Conservation (phyloP, 2,797 vertebrate genomes). For the Presbytis comata region DNA sequence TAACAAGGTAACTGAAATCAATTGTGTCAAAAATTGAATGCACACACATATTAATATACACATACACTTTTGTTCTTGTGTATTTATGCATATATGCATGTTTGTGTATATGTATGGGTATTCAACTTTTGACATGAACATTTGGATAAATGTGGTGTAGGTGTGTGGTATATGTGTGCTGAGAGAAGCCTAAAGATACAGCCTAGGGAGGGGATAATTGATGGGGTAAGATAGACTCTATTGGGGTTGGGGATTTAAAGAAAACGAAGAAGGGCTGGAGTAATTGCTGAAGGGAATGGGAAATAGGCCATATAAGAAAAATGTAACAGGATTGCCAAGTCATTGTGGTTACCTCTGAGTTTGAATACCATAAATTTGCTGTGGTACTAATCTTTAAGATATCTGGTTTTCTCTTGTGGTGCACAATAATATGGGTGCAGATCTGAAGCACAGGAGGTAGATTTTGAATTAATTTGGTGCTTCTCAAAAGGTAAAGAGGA, state of each 20-base stretch:
- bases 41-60: background rate
- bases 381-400: background rate
- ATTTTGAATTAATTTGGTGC: background rate
- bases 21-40: background rate
- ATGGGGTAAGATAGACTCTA: background rate
- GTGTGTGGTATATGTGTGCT: background rate
- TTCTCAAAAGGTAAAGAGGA: background rate
- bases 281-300: constrained; percentile 8
- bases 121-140: background rate
- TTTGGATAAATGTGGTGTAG: background rate
- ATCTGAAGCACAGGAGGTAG: background rate
- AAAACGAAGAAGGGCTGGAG: constrained; percentile 3
- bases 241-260: background rate
- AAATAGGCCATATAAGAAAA: constrained; percentile 47
- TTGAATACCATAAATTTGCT: constrained; percentile 44
- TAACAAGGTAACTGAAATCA: background rate
- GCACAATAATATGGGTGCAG: background rate
- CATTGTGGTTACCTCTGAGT: constrained; percentile 30
- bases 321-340: constrained; percentile 46
- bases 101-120: background rate
- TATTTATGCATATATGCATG: background rate
- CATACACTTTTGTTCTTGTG: background rate
- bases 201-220: background rate
- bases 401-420: background rate
- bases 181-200: background rate